phyloP scores from a whole-genome alignment of 2,888 invertebrate genomes.

The Apodemia duryi region DNA sequence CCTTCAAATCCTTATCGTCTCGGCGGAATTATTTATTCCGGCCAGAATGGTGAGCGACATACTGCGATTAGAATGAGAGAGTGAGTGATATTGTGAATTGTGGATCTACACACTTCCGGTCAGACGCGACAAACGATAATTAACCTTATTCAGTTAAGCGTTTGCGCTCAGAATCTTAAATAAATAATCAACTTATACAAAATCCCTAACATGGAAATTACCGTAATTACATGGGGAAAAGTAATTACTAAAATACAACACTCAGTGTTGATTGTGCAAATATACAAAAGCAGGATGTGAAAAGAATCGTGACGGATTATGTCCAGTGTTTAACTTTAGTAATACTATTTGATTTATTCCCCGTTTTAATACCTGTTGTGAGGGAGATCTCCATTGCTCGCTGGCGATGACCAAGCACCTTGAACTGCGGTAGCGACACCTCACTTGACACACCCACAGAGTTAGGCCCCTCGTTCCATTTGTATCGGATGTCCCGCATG shows the following conservation, averaged over 20 bases:
- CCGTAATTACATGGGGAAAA: neutral
- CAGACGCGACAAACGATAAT: too few species aligned
- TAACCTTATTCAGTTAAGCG: too few species aligned
- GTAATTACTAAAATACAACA: constrained; percentile 46
- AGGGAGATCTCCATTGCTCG: constrained; percentile 97
- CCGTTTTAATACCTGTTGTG: constrained; percentile 90
- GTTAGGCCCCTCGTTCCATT: constrained; percentile 97
- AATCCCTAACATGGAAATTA: neutral
- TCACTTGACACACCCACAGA: constrained; percentile 97
- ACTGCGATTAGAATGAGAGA: too few species aligned
- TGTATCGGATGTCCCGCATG: constrained; percentile 98
- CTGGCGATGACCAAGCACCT: constrained; percentile 97
- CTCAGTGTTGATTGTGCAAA: constrained; percentile 70
- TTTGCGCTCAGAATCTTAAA: too few species aligned
- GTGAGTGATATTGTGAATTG: too few species aligned
- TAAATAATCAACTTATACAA: too few species aligned
- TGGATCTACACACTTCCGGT: too few species aligned
- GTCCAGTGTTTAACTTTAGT: constrained; percentile 70
- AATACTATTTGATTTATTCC: constrained; percentile 41
- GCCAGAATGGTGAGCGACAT: too few species aligned
- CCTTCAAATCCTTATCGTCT: too few species aligned
- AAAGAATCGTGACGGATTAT: constrained; percentile 70
- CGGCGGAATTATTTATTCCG: too few species aligned
- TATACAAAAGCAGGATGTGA: constrained; percentile 78
- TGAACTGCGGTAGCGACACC: constrained; percentile 98